phyloP scores from a whole-genome alignment of 2,888 invertebrate species.

The Zygogramma bicolorata region DNA sequence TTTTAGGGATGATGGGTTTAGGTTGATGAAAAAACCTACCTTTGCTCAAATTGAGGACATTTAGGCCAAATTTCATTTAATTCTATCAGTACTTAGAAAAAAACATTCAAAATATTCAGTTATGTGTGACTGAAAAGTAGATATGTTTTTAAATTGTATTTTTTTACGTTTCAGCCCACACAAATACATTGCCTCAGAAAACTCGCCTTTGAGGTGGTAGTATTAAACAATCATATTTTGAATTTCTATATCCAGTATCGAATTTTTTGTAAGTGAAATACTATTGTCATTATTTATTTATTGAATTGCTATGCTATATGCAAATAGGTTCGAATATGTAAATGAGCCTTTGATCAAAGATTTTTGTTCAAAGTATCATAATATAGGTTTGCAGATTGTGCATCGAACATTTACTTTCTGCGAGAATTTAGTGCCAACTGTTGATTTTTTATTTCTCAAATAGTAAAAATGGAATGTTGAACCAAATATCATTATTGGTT shows the following conservation, averaged over 20 bases:
- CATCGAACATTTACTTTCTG: too few species aligned
- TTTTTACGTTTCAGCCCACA: conserved; percentile 56
- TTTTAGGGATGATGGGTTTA: too few species aligned
- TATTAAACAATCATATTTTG: not conserved
- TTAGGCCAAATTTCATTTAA: too few species aligned
- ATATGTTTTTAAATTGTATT: not conserved
- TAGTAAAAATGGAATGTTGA: too few species aligned
- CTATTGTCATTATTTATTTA: not conserved
- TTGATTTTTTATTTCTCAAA: too few species aligned
- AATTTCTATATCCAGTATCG: not conserved
- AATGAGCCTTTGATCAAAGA: not conserved
- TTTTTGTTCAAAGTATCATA: not conserved
- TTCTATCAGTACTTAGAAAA: too few species aligned
- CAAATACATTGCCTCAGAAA: conserved; percentile 54
- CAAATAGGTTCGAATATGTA: not conserved
- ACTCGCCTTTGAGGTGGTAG: conserved; percentile 52
- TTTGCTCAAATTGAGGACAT: too few species aligned
- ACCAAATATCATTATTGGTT: too few species aligned
- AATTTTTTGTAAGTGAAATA: not conserved
- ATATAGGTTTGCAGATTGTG: too few species aligned
- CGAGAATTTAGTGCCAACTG: too few species aligned
- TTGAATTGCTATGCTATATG: not conserved
- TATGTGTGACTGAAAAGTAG: not conserved
- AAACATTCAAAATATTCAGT: too few species aligned
- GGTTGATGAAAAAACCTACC: too few species aligned